phyloP scores from a whole-genome alignment of 2,113 vertebrate species.

The Sylvia atricapilla region DNA sequence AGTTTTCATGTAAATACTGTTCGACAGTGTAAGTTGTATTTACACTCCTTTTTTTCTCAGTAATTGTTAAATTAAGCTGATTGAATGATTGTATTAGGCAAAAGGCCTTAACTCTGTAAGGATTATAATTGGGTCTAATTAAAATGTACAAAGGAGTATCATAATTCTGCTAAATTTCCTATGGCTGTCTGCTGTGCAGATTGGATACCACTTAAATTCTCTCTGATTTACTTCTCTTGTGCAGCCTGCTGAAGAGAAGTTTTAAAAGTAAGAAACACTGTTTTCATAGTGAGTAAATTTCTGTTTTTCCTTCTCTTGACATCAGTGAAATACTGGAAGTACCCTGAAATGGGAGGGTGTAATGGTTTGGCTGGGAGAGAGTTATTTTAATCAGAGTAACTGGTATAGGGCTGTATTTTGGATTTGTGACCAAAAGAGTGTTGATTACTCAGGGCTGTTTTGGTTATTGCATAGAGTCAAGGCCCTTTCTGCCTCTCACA shows the following conservation, averaged over 20 bases:
- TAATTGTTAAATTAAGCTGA: not conserved
- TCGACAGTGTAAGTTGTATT: not conserved
- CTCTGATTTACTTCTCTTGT: fast-evolving
- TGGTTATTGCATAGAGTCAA: not conserved
- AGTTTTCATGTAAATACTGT: not conserved
- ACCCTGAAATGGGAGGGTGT: not conserved
- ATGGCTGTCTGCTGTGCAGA: not conserved
- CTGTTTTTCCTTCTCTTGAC: not conserved
- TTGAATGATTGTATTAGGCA: not conserved
- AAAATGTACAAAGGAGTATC: not conserved
- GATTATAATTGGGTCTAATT: not conserved
- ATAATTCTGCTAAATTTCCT: not conserved
- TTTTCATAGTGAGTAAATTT: not conserved
- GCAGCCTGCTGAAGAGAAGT: not conserved
- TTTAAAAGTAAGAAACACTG: not conserved
- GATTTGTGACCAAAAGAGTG: not conserved
- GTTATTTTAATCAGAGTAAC: not conserved
- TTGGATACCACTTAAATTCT: not conserved
- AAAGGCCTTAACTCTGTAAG: not conserved
- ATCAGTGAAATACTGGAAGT: not conserved
- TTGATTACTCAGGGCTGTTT: not conserved
- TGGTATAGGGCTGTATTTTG: not conserved
- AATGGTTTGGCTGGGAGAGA: not conserved
- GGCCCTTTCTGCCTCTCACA: not conserved
- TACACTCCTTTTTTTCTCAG: not conserved